Conservation (phyloP, 1,140 invertebrate species). For the Cepaea nemoralis region DNA sequence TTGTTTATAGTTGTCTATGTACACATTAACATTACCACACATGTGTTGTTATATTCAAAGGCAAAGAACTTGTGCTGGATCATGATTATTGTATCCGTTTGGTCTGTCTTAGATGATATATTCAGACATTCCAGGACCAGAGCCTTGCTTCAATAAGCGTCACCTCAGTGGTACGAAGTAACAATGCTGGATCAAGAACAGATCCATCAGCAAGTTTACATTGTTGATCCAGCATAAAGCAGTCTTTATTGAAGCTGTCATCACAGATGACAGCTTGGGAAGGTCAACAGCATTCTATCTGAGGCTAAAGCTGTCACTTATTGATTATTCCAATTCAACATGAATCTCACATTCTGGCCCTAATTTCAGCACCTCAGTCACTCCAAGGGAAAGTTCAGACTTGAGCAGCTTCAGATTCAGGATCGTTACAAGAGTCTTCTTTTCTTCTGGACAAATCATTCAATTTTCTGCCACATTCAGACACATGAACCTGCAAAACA, state of each 20-base stretch:
- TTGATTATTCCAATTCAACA: not conserved
- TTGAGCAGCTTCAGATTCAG: slow-evolving; percentile 50
- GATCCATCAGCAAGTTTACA: not conserved
- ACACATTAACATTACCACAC: no score
- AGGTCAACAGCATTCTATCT: not conserved
- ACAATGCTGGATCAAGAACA: not conserved
- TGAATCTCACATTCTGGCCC: not conserved
- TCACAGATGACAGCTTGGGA: slow-evolving; percentile 12
- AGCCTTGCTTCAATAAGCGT: no score
- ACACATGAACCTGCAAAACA: slow-evolving; percentile 50
- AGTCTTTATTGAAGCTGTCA: not conserved
- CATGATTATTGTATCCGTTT: no score
- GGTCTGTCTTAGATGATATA: no score
- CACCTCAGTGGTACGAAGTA: not conserved
- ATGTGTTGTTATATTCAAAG: no score
- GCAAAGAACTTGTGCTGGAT: no score
- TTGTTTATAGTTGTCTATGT: no score
- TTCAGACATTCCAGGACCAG: no score
- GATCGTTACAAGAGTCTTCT: slow-evolving; percentile 26
- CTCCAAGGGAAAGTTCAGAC: slow-evolving; percentile 28
- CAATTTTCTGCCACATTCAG: slow-evolving; percentile 49
- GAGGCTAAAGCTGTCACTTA: not conserved
- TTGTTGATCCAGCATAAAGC: not conserved
- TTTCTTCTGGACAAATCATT: slow-evolving; percentile 48
- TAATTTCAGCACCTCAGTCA: not conserved